phyloP scores from a whole-genome alignment of 1,140 invertebrate species.

The Eurytemora carolleeae region DNA sequence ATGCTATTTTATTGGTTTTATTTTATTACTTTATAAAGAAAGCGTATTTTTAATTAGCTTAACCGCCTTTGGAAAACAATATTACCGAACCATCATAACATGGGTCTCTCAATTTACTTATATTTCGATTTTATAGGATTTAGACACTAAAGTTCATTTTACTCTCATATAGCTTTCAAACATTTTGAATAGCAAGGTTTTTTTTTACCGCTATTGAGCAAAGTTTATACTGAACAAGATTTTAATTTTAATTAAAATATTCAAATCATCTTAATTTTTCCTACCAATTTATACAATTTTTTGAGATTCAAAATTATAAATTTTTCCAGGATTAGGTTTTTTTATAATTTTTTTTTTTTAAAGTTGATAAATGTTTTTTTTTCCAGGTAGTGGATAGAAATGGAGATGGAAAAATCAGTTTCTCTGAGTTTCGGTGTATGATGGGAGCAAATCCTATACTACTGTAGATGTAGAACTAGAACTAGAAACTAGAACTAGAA shows the following conservation, averaged over 20 bases:
- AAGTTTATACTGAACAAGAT: background rate
- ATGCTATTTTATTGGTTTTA: too few species aligned
- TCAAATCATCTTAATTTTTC: background rate
- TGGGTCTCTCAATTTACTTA: too few species aligned
- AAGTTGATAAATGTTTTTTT: background rate
- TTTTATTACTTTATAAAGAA: too few species aligned
- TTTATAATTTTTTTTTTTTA: background rate
- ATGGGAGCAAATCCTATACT: background rate
- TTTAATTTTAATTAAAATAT: background rate
- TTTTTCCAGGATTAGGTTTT: background rate
- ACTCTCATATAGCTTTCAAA: too few species aligned
- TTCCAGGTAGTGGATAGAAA: background rate
- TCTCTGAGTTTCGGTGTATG: background rate
- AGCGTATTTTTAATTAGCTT: too few species aligned
- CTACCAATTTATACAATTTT: background rate
- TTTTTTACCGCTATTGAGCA: background rate
- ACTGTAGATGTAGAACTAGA: too few species aligned
- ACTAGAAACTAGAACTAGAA: too few species aligned
- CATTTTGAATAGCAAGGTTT: too few species aligned
- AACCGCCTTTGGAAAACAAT: too few species aligned
- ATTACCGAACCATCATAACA: too few species aligned
- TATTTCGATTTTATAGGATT: too few species aligned
- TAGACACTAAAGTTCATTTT: too few species aligned
- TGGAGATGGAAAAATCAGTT: background rate
- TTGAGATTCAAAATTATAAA: background rate